Conservation (phyloP, 2,797 vertebrate species). For the Jordanella pulchra region DNA sequence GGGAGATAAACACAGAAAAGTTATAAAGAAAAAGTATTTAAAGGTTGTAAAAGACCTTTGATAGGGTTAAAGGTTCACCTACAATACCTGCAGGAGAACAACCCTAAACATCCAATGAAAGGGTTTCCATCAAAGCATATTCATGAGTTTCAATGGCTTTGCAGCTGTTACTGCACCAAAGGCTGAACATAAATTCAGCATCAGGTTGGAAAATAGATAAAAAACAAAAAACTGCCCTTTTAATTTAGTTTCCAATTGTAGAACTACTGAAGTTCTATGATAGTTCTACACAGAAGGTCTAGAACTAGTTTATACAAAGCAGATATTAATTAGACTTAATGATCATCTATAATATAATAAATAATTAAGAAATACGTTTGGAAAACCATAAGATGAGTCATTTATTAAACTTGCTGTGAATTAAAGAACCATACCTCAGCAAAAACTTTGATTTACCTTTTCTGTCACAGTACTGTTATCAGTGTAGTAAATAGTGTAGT, state of each 20-base stretch:
- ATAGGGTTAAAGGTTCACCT: not conserved
- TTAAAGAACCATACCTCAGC: not conserved
- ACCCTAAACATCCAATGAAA: not conserved
- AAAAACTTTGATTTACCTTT: conserved; percentile 80
- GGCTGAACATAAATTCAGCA: not conserved
- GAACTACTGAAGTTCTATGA: too few species aligned
- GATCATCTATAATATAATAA: not conserved
- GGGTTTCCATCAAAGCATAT: not conserved
- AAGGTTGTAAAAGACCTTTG: not conserved
- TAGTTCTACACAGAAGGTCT: not conserved
- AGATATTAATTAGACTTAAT: not conserved
- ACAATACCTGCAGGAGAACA: not conserved
- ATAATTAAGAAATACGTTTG: not conserved
- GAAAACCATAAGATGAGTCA: not conserved
- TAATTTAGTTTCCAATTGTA: too few species aligned
- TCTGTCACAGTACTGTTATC: conserved; percentile 76
- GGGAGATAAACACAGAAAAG: not conserved
- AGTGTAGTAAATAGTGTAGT: conserved; percentile 89
- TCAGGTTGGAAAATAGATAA: not conserved
- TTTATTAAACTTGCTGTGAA: not conserved
- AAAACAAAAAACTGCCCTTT: too few species aligned
- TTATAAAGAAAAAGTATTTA: not conserved
- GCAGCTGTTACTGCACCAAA: not conserved
- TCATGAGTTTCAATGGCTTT: not conserved
- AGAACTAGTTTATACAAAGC: not conserved